Base-by-base conservation (phyloP, 2,888 invertebrate species). In the Cyclophora punctaria region DNA sequence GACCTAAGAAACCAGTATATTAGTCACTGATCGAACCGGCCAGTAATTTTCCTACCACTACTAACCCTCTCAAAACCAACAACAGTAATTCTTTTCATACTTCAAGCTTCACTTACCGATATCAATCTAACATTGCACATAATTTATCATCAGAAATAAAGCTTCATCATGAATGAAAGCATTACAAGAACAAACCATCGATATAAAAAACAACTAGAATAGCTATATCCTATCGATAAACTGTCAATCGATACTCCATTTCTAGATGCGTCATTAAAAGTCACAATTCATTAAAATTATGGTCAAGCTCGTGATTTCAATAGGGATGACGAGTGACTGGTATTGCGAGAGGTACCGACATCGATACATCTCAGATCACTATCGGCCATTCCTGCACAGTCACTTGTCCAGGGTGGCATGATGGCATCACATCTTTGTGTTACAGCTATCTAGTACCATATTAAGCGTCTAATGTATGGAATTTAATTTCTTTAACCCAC, bases 211-310 rank as follows among this genome's bases (percentile, higher is more conserved):
- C 51, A 49, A 55, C 46, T 58, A 57, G 52, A 55, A 56, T 55
- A 37, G 55, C 20, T 4, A 4, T 41, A 48, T 57, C 45, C 51
- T 66, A 60, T 62, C 59, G 58, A 64, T 61, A 48, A 57, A 58
- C 58, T 61, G 66, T 65, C 64, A 57, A 62, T 64, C 62, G 56
- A 66, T 57, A 58, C 57, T 64, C 62, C 66, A 74, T 77, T 78
- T 78, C 73, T 73, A 73, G 71, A 73, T 80, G 83, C 80, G 81
- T 83, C 83, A 81, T 79, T 84, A 78, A 77, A 78, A 83, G 85
- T 87, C 86, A 88, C 82, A 88, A 86, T 86, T 86, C 80, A 84
- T 85, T 83, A 87, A 77, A 76, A 80, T 83, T 80, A 84, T 86
- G 84, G 79, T 84, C 84, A 82, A 80, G 76, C 75, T 70, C 71